Evolutionary conservation across 1,140 invertebrate species (phyloP), one percentile per base, ranked within the genome.

Genomic region (Caenorhabditis remanei): DNA sequence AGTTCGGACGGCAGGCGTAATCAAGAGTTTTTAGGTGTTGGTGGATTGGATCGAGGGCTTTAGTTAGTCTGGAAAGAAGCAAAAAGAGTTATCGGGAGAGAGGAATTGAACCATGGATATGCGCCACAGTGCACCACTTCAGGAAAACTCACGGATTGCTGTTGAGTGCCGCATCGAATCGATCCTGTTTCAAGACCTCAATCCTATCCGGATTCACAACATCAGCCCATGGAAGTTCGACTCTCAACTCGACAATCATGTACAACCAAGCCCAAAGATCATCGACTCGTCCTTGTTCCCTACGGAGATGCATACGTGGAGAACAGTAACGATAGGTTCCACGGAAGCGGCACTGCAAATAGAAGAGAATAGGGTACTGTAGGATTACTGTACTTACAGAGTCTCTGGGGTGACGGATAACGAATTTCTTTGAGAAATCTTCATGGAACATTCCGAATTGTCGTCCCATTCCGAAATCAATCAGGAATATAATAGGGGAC

Each of bases 281-380:
- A 93, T 99, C 98, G 92, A n/a, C 32, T 48, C 79, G 19, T 24
- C 65, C 71, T 21, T 16, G 88, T 86, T 89, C 95, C 93, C 97
- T 97, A 94, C 99, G 99, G 92, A 97, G 96, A 93, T 99, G 98
- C 75, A 98, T 97, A 94, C 99, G 99, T 40, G 99, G 96, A 21
- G 97, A 99, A 83, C 98, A 98, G 94, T 99, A 99, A 55, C 98
- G 95, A 13, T 99, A 98, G 53, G 98, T 99, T 90, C 98, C 98
- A 90, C 98, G 94, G 83, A 91, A 91, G 1, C n/a, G 40, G 32
- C 32, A 14, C 11, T 32, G 19, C 13, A 40, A 32, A 67, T 41
- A n/a, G 19, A 61, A 21, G 11, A 11, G 13, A 53, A 53, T 53
- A 53, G 50, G 11, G 0, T 53, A 3, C 50, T 3, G 11, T 53